Percentiles rank a stretch among this genome's conserved stretches.
Conservation (phyloP, 2,113 vertebrate genomes). For the Aegypius monachus region DNA sequence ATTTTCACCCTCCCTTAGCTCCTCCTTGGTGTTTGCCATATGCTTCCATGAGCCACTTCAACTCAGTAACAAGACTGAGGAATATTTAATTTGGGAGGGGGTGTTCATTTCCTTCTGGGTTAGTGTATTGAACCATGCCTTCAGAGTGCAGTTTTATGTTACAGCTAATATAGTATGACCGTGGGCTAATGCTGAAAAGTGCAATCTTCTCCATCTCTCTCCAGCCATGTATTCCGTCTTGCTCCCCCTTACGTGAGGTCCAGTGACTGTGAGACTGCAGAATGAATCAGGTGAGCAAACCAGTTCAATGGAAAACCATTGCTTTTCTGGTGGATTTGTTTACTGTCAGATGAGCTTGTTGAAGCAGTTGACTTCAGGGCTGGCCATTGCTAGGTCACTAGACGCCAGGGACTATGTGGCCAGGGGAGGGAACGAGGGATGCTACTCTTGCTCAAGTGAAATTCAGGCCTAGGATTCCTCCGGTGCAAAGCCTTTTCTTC, state of each 20-base stretch:
- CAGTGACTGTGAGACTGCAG: neutral
- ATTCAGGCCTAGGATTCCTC: neutral
- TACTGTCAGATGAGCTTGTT: neutral
- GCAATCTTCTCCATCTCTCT: neutral
- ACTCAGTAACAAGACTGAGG: neutral
- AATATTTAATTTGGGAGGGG: neutral
- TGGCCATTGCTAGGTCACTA: neutral
- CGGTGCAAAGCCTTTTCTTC: neutral
- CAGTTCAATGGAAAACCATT: neutral
- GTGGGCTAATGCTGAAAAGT: neutral
- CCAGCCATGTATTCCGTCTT: neutral
- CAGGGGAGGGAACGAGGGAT: neutral
- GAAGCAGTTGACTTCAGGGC: neutral
- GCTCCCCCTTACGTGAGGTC: neutral
- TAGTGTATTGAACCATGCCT: neutral
- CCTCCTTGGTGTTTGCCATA: neutral
- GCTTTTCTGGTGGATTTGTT: neutral
- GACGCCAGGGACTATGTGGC: neutral
- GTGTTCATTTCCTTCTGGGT: neutral
- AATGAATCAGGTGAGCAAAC: neutral
- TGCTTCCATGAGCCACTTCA: neutral
- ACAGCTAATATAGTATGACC: neutral
- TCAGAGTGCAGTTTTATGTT: neutral
- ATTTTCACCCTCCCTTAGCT: neutral
- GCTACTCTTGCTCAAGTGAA: neutral